Evolutionary conservation across 2,113 vertebrate species (phyloP), one percentile per base, ranked within the genome.

Genomic region (Agapornis roseicollis): DNA sequence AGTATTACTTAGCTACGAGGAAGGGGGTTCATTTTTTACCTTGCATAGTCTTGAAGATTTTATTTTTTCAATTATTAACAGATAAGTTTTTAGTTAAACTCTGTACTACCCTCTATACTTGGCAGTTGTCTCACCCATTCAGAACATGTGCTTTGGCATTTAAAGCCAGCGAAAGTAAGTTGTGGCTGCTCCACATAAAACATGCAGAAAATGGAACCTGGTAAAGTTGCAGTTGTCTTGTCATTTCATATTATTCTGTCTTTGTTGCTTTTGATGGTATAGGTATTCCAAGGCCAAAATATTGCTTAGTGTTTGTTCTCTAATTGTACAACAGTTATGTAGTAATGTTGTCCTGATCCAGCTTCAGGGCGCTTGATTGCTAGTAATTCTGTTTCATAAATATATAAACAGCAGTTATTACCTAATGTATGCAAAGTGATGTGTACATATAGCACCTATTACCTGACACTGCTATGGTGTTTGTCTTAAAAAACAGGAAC

Each of bases 71-170:
- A 1, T 53, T 91, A 37, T 33, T 1, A 20, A 77, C 68, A 65
- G 50, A 33, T 11, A 61, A 76, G 8, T 5, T 41, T 4, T 90
- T 35, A 53, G 9, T 64, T 70, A 70, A 80, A 52, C 14, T 23
- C 27, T 80, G 17, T 16, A 3, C 22, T 13, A 2, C 39, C 6
- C 11, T 14, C 20, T 4, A 1, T 60, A 6, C 11, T 3, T 69
- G 60, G 22, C 13, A 53, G 44, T 88, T 31, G 8, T 79, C 11
- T 80, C 13, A 52, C 56, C 27, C 7, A 13, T 86, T 61, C 49
- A 74, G 49, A 76, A 10, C 10, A 49, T 72, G 1, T 85, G n/a
- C 16, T 83, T 88, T 80, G 37, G 28, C 52, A 29, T 47, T 68
- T 53, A 20, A 78, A 77, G 85, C 35, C 4, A 61, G 17, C 8